Evolutionary conservation across 1,140 invertebrate species (phyloP).

Genomic region (Aphaenogaster ashmeadi): DNA sequence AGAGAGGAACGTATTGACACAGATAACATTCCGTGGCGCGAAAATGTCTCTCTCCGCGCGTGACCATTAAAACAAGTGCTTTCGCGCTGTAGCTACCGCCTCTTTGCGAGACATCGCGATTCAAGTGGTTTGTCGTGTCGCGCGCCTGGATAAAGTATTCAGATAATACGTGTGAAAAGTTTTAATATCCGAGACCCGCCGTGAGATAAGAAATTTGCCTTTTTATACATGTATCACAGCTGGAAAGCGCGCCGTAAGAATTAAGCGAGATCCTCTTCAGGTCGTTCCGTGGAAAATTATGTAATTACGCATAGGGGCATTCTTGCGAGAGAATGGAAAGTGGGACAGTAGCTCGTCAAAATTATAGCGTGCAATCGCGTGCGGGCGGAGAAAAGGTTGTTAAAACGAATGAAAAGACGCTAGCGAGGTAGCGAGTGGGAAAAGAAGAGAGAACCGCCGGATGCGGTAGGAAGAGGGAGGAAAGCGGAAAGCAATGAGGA

Average conservation of each 20-base stretch:
- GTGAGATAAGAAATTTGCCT: neutral
- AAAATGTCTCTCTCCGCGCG: constrained; percentile 26
- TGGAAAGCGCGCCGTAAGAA: neutral
- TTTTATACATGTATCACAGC: neutral
- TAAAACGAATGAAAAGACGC: constrained; percentile 57
- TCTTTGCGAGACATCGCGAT: neutral
- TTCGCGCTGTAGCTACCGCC: neutral
- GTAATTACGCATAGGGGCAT: constrained; percentile 44
- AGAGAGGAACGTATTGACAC: constrained; percentile 56
- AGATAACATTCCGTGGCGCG: constrained; percentile 42
- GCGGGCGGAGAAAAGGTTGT: constrained; percentile 37
- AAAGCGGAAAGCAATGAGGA: constrained; percentile 33
- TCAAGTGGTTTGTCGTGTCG: neutral
- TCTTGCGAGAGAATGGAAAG: constrained; percentile 37
- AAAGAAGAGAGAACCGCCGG: neutral
- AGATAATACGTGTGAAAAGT: neutral
- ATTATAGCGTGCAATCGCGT: constrained; percentile 55
- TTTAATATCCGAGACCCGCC: neutral
- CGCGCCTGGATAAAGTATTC: neutral
- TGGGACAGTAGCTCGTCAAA: constrained; percentile 55
- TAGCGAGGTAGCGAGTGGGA: neutral
- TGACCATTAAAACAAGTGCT: constrained; percentile 47
- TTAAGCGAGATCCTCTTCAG: constrained; percentile 25
- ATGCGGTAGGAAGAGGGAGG: neutral
- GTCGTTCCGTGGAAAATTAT: constrained; percentile 29